Base-by-base conservation (phyloP, 2,888 invertebrate genomes). In the Therioaphis trifolii region DNA sequence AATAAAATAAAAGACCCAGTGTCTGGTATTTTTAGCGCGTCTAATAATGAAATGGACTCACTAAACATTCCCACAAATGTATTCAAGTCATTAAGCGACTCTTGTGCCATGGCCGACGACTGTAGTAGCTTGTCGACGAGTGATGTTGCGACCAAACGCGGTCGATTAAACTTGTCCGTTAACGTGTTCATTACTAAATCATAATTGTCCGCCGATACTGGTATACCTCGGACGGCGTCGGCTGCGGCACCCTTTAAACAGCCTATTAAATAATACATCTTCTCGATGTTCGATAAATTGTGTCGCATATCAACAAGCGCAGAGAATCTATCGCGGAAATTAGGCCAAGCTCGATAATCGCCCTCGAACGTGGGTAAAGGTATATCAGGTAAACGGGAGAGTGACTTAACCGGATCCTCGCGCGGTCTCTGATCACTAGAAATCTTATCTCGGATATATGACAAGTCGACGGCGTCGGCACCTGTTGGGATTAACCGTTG, bases 31-130 rank as follows among this genome's bases (percentile, higher is more conserved):
- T 15, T 63, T 27, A 63, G 29, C 2, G 15, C 29, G 18, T 63
- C 63, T 63, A 66, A 40, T 21, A 66, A 66, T 35, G 35, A 35
- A 4, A 35, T 40, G 11, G 18, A n/a, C n/a, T 66, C 35, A 40
- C 35, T 40, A 4, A 66, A 66, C 18, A 4, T 35, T 9, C 35
- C 35, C n/a, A 66, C 66, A 11, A 66, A 66, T 2, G n/a, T n/a
- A n/a, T 40, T 66, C n/a, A 66, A 40, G n/a, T 66, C 66, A 3
- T 66, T 18, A 40, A 66, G 66, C 18, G 66, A 66, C 12, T 66
- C 66, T 12, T 66, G 40, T n/a, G 35, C n/a, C 18, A 21, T 40
- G 12, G 35, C n/a, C n/a, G 66, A 40, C n/a, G 35, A 35, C 12
- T 35, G 35, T 1, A 66, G 0, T n/a, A 66, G 1, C 12, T 66